phyloP scores from a whole-genome alignment of 1,140 invertebrate species.

The Diploscapter pachys region DNA sequence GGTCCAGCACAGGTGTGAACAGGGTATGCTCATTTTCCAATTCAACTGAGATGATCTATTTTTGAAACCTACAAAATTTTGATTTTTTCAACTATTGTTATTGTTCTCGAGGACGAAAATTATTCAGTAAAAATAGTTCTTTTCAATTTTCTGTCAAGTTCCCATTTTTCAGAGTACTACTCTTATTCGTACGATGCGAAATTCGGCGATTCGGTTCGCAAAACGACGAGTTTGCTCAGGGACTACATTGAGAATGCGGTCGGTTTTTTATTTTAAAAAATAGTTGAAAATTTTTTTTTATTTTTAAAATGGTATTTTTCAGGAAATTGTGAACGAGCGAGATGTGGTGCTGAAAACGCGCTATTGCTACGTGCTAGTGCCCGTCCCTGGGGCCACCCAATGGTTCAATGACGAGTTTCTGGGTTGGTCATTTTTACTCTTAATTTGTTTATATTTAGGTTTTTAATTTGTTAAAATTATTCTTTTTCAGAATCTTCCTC shows the following conservation, averaged over 20 bases:
- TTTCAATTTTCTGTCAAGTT: neutral
- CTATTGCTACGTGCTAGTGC: neutral
- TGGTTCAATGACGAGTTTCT: conserved; percentile 12
- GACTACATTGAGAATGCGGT: neutral
- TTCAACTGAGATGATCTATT: neutral
- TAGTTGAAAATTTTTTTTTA: too few species aligned
- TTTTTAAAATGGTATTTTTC: neutral
- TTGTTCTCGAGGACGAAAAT: too few species aligned
- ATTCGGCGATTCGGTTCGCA: neutral
- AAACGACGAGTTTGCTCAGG: neutral
- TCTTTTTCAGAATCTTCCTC: neutral
- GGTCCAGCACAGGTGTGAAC: neutral
- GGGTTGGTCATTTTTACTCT: too few species aligned
- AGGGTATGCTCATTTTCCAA: neutral
- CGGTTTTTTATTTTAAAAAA: neutral
- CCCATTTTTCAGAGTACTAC: neutral
- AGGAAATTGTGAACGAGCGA: neutral
- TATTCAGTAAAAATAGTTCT: too few species aligned
- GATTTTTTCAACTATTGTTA: too few species aligned
- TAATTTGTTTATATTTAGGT: too few species aligned
- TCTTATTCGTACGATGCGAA: neutral
- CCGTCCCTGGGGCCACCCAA: neutral
- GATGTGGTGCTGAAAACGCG: neutral
- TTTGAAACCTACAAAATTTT: too few species aligned
- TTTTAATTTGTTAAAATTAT: too few species aligned